phyloP scores from a whole-genome alignment of 1,140 invertebrate genomes.

The Saccostrea glomerata region DNA sequence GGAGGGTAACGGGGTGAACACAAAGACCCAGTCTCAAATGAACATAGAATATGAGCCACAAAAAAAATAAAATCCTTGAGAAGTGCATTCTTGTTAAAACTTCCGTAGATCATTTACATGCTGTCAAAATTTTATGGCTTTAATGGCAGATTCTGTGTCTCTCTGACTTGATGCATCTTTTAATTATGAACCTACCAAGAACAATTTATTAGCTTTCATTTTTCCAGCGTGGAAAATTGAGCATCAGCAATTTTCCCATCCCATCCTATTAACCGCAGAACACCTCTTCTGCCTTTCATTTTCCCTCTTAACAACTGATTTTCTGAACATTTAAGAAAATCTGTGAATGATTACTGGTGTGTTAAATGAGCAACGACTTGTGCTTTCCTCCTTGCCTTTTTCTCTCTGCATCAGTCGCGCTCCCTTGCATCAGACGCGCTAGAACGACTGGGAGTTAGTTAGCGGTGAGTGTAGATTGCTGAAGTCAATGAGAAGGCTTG shows the following conservation, averaged over 20 bases:
- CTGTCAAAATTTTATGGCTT: slow-evolving; percentile 17
- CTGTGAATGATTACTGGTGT: slow-evolving; percentile 29
- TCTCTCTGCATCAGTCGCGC: slow-evolving; percentile 21
- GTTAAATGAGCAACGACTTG: slow-evolving; percentile 14
- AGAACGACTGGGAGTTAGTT: background rate
- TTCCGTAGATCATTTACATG: slow-evolving; percentile 16
- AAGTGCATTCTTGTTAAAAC: slow-evolving; percentile 2
- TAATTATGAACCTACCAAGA: slow-evolving; percentile 21
- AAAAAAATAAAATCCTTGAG: background rate
- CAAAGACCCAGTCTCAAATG: slow-evolving; percentile 4
- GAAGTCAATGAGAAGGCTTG: background rate
- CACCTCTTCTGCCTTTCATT: slow-evolving; percentile 11
- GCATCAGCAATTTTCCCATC: slow-evolving; percentile 12
- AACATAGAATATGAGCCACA: background rate
- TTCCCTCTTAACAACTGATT: slow-evolving; percentile 5
- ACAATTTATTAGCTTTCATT: slow-evolving; percentile 35
- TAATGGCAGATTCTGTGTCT: slow-evolving; percentile 3
- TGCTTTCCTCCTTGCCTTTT: background rate
- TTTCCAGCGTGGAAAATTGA: slow-evolving; percentile 9
- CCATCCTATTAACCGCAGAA: slow-evolving; percentile 30
- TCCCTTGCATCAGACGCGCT: background rate
- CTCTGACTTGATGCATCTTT: slow-evolving; percentile 11
- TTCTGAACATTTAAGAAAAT: slow-evolving; percentile 38
- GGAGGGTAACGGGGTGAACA: background rate
- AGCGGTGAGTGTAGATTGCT: slow-evolving; percentile 16